Base-by-base conservation (phyloP, 1,140 invertebrate species). In the Sitobion miscanthi region DNA sequence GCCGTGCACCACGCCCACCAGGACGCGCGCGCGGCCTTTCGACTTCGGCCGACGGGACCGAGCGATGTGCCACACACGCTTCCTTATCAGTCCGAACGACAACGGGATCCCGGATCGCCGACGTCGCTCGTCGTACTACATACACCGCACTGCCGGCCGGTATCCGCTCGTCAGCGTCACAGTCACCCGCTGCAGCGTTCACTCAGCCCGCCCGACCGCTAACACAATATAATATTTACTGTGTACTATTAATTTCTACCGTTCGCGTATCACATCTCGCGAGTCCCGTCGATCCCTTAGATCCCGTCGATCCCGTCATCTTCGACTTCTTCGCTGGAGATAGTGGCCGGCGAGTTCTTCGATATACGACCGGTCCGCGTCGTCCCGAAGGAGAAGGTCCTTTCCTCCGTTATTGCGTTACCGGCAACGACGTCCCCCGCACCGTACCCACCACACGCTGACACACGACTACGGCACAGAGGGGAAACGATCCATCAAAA, bases 81-180 rank as follows among this genome's bases (percentile, higher is more conserved):
- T 49, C 82, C 91, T 92, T 92, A 93, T 93, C 91, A 93, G 91
- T 93, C 82, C 77, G 11, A 21, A 93, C 82, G 45, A 93, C 82
- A 93, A 93, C 91, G 91, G 91, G 91, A 93, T 83, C 49, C 82
- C n/a, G 69, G 11, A 77, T 49, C 49, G 77, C 47, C 47, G 91
- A 35, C 47, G 69, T 54, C 77, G 45, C 91, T 38, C 69, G 69
- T 6, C 35, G 62, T 77, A n/a, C 62, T n/a, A 30, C 9, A n/a
- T 17, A 77, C 62, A 77, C 62, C n/a, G 52, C 21, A 54, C 52
- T 54, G 49, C 49, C 49, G n/a, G 49, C n/a, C 47, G 30, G 49
- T 54, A 35, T 35, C n/a, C 47, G 42, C 1, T 88, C n/a, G 21
- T 87, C 85, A 9, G 25, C 21, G n/a, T 21, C 30, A 20, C 14